These are phyloP conservation scores for Coracopsis vasa DNA, from an alignment of 2,113 vertebrate genomes.

Conservation along the genomic window DNA sequence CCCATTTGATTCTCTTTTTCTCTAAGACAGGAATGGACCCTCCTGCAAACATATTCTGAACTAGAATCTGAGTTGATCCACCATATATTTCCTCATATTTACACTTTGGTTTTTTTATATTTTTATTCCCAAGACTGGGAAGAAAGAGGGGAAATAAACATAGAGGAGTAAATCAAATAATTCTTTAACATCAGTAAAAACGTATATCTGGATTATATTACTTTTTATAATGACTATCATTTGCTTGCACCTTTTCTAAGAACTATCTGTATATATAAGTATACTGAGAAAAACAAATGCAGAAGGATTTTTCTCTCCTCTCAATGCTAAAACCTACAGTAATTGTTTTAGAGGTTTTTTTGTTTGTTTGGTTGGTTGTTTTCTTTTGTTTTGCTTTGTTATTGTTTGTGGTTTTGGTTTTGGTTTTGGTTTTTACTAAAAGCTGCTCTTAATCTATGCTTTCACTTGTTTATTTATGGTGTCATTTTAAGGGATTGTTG, in stretches of 20 bases:
- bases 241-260: neutral
- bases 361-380: too few relatives aligned
- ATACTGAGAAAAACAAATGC: neutral
- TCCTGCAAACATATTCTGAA: neutral
- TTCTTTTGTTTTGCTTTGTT: too few relatives aligned
- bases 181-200: neutral
- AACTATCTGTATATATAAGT: neutral
- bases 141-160: neutral
- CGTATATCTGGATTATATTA: neutral
- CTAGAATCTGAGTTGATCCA: neutral
- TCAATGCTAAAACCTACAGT: neutral
- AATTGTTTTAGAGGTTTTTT: neutral
- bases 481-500: fast-evolving
- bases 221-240: neutral
- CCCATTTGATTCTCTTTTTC: neutral
- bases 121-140: neutral
- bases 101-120: fast-evolving
- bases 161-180: neutral
- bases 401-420: neutral
- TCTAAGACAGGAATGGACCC: neutral
- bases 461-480: neutral
- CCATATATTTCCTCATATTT: neutral
- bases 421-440: neutral
- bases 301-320: neutral
- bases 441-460: neutral